Evolutionary conservation across 2,797 vertebrate species (phyloP), one percentile per base, ranked within the genome.

Genomic region (Paguma larvata): DNA sequence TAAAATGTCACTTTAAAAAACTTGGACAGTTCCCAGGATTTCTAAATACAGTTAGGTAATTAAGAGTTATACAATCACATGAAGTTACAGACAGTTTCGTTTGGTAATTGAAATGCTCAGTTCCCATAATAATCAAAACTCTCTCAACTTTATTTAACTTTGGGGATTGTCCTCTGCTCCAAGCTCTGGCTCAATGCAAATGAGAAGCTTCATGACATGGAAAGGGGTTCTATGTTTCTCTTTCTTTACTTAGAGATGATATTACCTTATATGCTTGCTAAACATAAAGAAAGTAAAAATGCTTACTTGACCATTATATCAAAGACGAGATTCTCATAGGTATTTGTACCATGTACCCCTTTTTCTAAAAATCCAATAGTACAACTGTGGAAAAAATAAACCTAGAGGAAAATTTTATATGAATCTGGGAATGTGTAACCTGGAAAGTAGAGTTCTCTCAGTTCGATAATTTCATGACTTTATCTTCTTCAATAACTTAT

Each of bases 1-100:
- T 41, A 82, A 80, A 92, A 79, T 80, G 38, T 44, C 72, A 89
- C 21, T 59, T 93, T 48, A 83, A 68, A 41, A 94, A 90, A 83
- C 9, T 13, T 10, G 27, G n/a, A 83, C 11, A 56, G 59, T 89
- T 46, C 6, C 14, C 34, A 70, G 86, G 27, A 85, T 62, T 86
- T 83, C 68, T 78, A 82, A 91, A 85, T 72, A 90, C 2, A 92
- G 56, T 46, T 56, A 93, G 56, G 19, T 70, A 68, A 83, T 62
- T 48, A 68, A 85, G 85, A 70, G 73, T 79, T 75, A 44, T 41
- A 15, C 1, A 46, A 70, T 65, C 51, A 70, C 38, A 72, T 90
- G 68, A 63, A 86, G 23, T 32, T 87, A 46, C 56, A 90, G 70
- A 53, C 41, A 86, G 59, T 65, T 90, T 85, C 56, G 90, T 34